Conservation (phyloP, 1,140 invertebrate species). For the Bombyx mori region DNA sequence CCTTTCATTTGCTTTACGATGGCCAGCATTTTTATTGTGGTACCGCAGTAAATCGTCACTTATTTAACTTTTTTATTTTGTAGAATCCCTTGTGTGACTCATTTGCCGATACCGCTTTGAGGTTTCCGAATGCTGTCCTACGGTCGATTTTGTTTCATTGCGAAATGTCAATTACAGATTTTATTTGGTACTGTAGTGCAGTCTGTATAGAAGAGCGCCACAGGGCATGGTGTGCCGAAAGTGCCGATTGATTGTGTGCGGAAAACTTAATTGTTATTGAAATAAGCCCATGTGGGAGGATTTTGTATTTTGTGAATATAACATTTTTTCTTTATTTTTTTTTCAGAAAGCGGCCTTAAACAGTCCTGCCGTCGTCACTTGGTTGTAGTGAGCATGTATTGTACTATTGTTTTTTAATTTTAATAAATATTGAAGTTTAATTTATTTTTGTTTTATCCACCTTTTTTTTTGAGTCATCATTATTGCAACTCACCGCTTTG, state of each 20-base stretch:
- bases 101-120: slow-evolving; percentile 36
- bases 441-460: no score
- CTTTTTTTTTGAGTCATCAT: no score
- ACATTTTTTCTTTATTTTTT: slow-evolving; percentile 6
- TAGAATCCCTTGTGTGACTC: slow-evolving; percentile 42
- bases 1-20: slow-evolving; percentile 12
- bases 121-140: slow-evolving; percentile 26
- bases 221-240: neutral
- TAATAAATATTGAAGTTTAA: slow-evolving; percentile 1
- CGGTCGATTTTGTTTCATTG: slow-evolving; percentile 23
- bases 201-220: neutral
- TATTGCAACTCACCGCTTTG: no score
- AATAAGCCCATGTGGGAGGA: neutral
- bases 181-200: slow-evolving; percentile 7
- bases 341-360: slow-evolving; percentile 30
- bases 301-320: neutral
- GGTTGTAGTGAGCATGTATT: slow-evolving; percentile 10
- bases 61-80: slow-evolving; percentile 49
- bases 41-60: slow-evolving; percentile 36
- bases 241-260: neutral
- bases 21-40: slow-evolving; percentile 2
- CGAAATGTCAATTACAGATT: slow-evolving; percentile 43
- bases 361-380: neutral
- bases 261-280: neutral
- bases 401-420: slow-evolving; percentile 10